These are phyloP conservation scores for Bilobella aurantiaca DNA, from an alignment of 1,140 invertebrate species.

Conservation along the genomic window DNA sequence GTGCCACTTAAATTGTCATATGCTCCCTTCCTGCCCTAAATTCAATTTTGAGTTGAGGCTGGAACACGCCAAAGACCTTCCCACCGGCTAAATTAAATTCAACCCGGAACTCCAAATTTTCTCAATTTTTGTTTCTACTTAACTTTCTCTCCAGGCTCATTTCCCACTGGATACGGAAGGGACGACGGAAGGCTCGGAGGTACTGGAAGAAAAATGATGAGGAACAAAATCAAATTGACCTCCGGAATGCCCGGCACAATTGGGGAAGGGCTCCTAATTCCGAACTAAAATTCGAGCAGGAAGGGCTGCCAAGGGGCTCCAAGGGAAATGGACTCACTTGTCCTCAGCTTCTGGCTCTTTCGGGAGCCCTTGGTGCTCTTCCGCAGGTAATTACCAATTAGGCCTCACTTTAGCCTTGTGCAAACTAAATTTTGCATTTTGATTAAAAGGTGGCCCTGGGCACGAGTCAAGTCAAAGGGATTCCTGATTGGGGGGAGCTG, in stretches of 20 bases:
- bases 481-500: slow-evolving; percentile 32
- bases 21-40: not conserved
- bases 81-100: no score
- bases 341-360: slow-evolving; percentile 78
- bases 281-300: slow-evolving; percentile 12
- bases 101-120: no score
- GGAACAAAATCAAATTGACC: slow-evolving; percentile 28
- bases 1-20: not conserved
- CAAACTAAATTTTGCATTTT: not conserved
- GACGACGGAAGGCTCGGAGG: slow-evolving; percentile 22
- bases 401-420: not conserved
- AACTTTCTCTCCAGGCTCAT: slow-evolving; percentile 30
- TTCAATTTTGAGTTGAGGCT: not conserved
- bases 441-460: slow-evolving; percentile 29
- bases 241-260: slow-evolving; percentile 15
- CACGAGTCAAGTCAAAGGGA: slow-evolving; percentile 12
- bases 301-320: slow-evolving; percentile 17
- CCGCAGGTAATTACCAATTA: slow-evolving; percentile 55
- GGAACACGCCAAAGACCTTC: no score
- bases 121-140: no score
- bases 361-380: slow-evolving; percentile 78
- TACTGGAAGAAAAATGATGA: slow-evolving; percentile 8
- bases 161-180: slow-evolving; percentile 33
- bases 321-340: slow-evolving; percentile 56
- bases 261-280: slow-evolving; percentile 6